Conservation (phyloP, 2,113 vertebrate species). For the Syngnathus scovelli region DNA sequence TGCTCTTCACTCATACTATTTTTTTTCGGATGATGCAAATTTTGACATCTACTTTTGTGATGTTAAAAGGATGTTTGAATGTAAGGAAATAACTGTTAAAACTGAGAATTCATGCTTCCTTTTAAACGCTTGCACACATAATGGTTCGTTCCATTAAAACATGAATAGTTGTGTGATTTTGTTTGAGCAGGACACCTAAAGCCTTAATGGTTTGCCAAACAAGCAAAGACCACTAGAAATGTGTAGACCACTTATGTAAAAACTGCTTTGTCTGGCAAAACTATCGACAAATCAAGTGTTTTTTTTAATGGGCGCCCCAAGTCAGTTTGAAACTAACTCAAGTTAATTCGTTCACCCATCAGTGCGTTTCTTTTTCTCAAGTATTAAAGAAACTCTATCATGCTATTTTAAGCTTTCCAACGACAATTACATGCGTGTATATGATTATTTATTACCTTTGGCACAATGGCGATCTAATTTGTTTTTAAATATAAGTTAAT, state of each 20-base stretch:
- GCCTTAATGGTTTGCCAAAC: neutral
- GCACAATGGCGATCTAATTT: too few relatives aligned
- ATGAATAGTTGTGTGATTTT: neutral
- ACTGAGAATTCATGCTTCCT: slow-evolving; percentile 7
- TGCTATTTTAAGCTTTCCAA: too few relatives aligned
- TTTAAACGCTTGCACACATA: neutral
- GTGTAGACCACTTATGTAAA: neutral
- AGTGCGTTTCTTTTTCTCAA: neutral
- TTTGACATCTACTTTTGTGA: slow-evolving; percentile 20
- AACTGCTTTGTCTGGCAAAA: too few relatives aligned
- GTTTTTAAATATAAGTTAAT: too few relatives aligned
- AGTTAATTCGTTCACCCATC: neutral
- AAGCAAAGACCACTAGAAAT: neutral
- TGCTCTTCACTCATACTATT: slow-evolving; percentile 2
- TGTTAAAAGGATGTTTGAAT: slow-evolving; percentile 41
- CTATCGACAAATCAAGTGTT: too few relatives aligned
- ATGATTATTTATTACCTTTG: too few relatives aligned
- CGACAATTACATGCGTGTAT: too few relatives aligned
- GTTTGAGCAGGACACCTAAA: neutral
- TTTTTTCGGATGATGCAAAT: neutral
- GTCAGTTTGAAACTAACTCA: neutral
- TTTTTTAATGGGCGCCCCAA: neutral
- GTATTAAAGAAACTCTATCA: neutral
- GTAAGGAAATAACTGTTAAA: slow-evolving; percentile 27
- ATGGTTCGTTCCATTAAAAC: neutral